Percentiles rank a stretch among this genome's conserved stretches.
These are phyloP conservation scores for Sanderia malayensis DNA, from an alignment of 30 jellyfish, hydroid and myxozoan genomes.

Conservation along the genomic window DNA sequence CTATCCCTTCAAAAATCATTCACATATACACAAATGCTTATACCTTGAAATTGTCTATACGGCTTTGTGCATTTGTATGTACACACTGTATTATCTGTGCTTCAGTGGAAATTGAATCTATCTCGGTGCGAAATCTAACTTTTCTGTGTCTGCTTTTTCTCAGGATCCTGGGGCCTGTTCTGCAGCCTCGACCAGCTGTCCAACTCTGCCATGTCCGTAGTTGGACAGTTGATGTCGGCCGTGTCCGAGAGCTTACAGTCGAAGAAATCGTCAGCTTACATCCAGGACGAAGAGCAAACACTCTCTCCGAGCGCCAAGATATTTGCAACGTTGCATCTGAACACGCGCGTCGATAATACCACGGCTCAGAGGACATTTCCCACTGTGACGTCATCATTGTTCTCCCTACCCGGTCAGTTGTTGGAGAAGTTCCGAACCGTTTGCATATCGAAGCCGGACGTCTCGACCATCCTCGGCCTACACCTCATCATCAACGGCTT, in stretches of 20 bases:
- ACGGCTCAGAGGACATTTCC: conserved; percentile 16
- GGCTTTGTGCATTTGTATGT: no score
- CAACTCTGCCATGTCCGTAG: conserved; percentile 58
- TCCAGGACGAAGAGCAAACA: conserved; percentile 38
- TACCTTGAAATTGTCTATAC: no score
- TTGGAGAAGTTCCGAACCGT: conserved; percentile 45
- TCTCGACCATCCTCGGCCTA: conserved; percentile 18
- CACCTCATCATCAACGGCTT: conserved; percentile 45
- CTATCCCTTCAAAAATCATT: no score
- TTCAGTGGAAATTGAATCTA: no score
- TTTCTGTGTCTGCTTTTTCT: no score
- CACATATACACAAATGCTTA: no score
- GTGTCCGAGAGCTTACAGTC: conserved; percentile 41
- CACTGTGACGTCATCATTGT: conserved; percentile 29
- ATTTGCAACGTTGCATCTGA: conserved; percentile 33
- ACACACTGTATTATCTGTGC: no score
- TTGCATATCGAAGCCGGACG: conserved; percentile 44
- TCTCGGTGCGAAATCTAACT: no score
- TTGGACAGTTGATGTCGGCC: conserved; percentile 39
- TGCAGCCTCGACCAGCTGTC: conserved; percentile 29
- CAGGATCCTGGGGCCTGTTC: conserved; percentile 60
- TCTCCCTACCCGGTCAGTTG: conserved; percentile 25
- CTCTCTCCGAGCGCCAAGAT: conserved; percentile 31
- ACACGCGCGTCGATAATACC: not conserved
- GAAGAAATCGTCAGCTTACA: conserved; percentile 35